Conservation (phyloP, 2,888 invertebrate species). For the Drosophila anceps region DNA sequence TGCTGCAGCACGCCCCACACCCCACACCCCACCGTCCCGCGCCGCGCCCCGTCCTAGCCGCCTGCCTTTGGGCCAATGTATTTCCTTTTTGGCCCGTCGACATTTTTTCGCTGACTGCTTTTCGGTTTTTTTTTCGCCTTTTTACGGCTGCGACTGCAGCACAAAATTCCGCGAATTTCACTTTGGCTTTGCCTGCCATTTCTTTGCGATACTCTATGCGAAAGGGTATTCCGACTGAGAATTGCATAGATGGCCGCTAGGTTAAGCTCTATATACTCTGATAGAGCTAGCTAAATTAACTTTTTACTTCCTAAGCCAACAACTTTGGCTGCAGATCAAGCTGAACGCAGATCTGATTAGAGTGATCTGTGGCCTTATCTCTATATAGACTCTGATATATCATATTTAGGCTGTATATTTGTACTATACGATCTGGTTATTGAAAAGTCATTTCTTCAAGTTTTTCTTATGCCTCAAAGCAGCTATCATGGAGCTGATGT, state of each 20-base stretch:
- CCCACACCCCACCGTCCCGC: too few relatives aligned
- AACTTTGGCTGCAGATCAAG: background rate
- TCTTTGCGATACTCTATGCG: conserved; percentile 1
- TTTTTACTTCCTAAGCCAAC: background rate
- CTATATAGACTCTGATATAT: background rate
- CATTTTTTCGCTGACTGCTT: conserved; percentile 64
- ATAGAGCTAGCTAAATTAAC: background rate
- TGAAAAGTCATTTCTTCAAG: background rate
- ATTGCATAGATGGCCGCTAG: background rate
- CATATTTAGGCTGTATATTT: background rate
- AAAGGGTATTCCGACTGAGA: background rate
- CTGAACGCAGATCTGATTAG: background rate
- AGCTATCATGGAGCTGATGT: background rate
- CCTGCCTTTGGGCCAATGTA: conserved; percentile 44
- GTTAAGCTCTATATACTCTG: background rate
- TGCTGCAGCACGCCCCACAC: background rate
- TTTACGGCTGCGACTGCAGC: conserved; percentile 78
- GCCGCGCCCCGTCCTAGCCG: background rate
- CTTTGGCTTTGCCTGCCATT: conserved; percentile 48
- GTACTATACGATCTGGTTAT: background rate
- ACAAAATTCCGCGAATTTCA: conserved; percentile 77
- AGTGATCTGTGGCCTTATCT: background rate
- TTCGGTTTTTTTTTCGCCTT: conserved; percentile 29
- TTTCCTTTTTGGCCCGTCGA: conserved; percentile 61
- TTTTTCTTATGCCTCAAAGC: background rate